Base-by-base conservation (phyloP, 2,888 invertebrate species). In the Andrena trimmerana region DNA sequence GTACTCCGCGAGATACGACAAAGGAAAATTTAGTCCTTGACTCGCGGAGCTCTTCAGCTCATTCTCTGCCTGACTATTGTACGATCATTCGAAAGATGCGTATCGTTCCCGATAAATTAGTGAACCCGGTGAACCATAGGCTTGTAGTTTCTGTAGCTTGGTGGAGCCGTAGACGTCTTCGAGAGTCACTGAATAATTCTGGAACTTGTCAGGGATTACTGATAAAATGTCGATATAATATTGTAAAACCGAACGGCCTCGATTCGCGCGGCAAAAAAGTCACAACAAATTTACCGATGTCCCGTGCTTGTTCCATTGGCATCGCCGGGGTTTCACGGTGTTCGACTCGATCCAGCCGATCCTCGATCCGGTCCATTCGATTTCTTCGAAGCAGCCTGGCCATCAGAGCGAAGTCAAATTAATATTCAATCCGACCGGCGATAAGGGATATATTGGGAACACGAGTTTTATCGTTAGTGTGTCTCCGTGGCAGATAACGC, bases 401-500 rank as follows among this genome's bases (percentile, higher is more conserved):
- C 85, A 65, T 83, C 86, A 24, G 75, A 78, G 74, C 60, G 54
- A 50, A 73, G 31, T 54, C 67, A 66, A 88, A 91, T 90, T 89
- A 85, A 90, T 89, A 92, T 88, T 91, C 89, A 90, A 92, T 90
- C 88, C 78, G 24, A 57, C 71, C 76, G 42, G 20, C 77, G 90
- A 91, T 91, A 91, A 90, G 79, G 10, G 76, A 86, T 86, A 89
- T 87, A 91, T 89, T 88, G 87, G 78, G 83, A 88, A 90, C 89
- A 89, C 81, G 89, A 67, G 80, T 66, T 86, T 90, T 92, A 90
- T 92, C 92, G 88, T 74, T 78, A 81, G 83, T 82, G 86, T 80
- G 88, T 90, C 87, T 81, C 80, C 52, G 65, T 68, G 82, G 66
- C 57, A 86, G 90, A 92, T 90, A 92, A 92, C 88, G 77, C 84